Evolutionary conservation across 2,797 vertebrate genomes (phyloP), one percentile per base, ranked within the genome.

Genomic region (Miichthys miiuy): DNA sequence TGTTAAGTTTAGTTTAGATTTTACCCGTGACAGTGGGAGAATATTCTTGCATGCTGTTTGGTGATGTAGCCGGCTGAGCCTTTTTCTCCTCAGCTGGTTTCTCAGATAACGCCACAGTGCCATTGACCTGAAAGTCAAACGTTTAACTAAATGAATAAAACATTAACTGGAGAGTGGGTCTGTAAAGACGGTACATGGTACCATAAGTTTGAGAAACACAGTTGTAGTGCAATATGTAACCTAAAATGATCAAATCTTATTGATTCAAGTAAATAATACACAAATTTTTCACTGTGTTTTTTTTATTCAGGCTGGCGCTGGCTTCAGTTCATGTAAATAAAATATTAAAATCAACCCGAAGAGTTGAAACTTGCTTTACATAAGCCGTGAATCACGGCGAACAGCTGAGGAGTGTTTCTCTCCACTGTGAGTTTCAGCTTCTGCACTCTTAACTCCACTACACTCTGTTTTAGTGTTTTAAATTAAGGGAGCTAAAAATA

Each of bases 1-100:
- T 27, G 17, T 11, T 13, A 25, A 52, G 44, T n/a, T 1, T 48
- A 21, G 21, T 34, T 34, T 14, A 8, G 38, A 54, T 67, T 65
- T 70, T 91, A 96, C 95, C 95, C 83, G 93, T 72, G 69, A 91
- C 46, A 2, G 91, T 89, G 46, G 93, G 88, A 17, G 92, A 94
- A 77, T 84, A 85, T 27, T 94, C 93, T 6, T 90, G 83, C 27
- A 78, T 30, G 72, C 75, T 91, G 90, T 13, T 85, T 12, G 79
- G 72, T 34, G 87, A 74, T 30, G 82, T 3, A 46, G 71, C 18
- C 27, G 76, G 56, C 18, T 41, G 44, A 17, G 55, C 5, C 38
- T 57, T 75, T 12, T 38, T 64, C 58, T 89, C 83, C 57, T 90
- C 89, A 9, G 6, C 63, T 5, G 79, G 21, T 21, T 21, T 72